These are phyloP conservation scores for Eriocheir sinensis DNA, from an alignment of 1,140 invertebrate species.

Conservation along the genomic window DNA sequence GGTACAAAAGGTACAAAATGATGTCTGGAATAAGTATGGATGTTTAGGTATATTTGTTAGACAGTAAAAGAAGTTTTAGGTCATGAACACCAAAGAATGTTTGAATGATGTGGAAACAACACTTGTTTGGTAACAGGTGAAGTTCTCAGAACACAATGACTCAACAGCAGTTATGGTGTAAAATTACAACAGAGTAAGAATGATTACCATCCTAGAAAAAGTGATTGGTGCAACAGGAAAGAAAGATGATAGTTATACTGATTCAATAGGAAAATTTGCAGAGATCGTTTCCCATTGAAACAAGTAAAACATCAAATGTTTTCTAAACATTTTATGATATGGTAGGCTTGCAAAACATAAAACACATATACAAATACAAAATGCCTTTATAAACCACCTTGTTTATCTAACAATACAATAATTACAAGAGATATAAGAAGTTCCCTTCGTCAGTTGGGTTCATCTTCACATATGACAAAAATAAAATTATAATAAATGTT, in stretches of 20 bases:
- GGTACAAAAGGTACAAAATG: too few species aligned
- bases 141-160: background rate
- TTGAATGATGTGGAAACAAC: too few species aligned
- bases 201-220: too few species aligned
- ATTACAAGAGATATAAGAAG: too few species aligned
- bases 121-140: background rate
- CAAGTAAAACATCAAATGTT: background rate
- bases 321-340: background rate
- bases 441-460: too few species aligned
- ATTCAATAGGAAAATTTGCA: background rate
- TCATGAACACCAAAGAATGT: too few species aligned
- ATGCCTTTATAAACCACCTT: background rate
- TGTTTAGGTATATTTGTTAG: too few species aligned
- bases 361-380: background rate
- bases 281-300: background rate
- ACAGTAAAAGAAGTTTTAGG: too few species aligned
- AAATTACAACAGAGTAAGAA: background rate
- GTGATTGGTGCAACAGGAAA: background rate
- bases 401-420: background rate
- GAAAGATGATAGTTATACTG: background rate
- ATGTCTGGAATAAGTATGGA: too few species aligned
- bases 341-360: background rate
- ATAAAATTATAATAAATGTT: too few species aligned
- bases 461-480: background rate
- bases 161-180: background rate